Conservation (phyloP, 2,797 vertebrate genomes). For the Adrianichthys oophorus region DNA sequence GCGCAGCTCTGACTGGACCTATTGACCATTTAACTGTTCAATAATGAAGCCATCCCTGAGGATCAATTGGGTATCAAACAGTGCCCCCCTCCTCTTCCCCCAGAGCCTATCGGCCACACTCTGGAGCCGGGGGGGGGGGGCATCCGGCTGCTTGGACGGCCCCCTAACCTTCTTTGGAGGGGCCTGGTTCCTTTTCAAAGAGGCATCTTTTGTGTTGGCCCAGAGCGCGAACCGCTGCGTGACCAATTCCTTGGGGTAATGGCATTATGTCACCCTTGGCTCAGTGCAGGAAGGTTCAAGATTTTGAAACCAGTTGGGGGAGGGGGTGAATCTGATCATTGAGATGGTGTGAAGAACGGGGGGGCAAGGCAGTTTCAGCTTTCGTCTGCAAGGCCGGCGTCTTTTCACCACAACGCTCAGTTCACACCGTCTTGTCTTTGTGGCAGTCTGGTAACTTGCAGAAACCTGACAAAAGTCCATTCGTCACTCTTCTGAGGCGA, state of each 20-base stretch:
- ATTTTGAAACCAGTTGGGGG: slow-evolving; percentile 6
- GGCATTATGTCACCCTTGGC: slow-evolving; percentile 54
- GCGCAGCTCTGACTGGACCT: slow-evolving; percentile 65
- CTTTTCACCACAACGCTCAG: slow-evolving; percentile 13
- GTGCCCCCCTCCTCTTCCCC: slow-evolving; percentile 43
- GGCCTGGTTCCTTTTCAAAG: slow-evolving; percentile 55
- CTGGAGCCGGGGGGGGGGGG: slow-evolving; percentile 55
- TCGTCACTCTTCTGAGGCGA: slow-evolving; percentile 28
- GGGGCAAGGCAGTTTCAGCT: slow-evolving; percentile 13
- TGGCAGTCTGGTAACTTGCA: slow-evolving; percentile 25
- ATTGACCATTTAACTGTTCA: slow-evolving; percentile 73
- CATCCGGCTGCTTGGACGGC: slow-evolving; percentile 62
- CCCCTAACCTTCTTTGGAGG: slow-evolving; percentile 67
- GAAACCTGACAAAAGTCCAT: slow-evolving; percentile 28
- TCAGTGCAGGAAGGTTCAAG: slow-evolving; percentile 44
- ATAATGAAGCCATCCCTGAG: slow-evolving; percentile 70
- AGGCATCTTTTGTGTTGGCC: slow-evolving; percentile 51
- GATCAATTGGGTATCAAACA: slow-evolving; percentile 42
- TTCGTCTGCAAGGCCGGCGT: slow-evolving; percentile 14
- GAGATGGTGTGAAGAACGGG: slow-evolving; percentile 20
- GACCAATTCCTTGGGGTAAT: slow-evolving; percentile 63
- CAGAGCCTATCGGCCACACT: slow-evolving; percentile 67
- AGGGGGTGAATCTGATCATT: too few relatives aligned
- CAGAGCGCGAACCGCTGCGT: slow-evolving; percentile 48
- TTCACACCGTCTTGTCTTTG: slow-evolving; percentile 6